Evolutionary conservation across 2,797 vertebrate genomes (phyloP).

Genomic region (Champsocephalus esox): DNA sequence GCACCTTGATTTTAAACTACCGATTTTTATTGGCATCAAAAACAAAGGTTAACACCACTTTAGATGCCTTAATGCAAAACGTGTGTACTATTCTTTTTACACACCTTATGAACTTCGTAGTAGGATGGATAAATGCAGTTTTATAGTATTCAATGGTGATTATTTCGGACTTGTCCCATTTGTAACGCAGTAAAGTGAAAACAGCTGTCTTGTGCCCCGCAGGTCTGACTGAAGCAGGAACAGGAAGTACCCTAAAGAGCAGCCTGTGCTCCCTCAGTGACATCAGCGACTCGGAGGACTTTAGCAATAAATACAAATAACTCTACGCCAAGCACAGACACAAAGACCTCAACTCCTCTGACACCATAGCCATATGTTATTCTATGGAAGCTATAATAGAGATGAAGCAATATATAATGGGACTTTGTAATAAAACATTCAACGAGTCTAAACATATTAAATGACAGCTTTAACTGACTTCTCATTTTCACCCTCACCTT

Average conservation of each 20-base stretch:
- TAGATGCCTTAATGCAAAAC: too few species aligned
- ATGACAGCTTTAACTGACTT: neutral
- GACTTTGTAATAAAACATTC: neutral
- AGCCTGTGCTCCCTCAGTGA: constrained; percentile 91
- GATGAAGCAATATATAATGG: constrained; percentile 39
- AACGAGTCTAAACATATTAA: neutral
- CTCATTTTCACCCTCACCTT: constrained; percentile 7
- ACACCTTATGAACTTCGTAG: too few species aligned
- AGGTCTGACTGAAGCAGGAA: constrained; percentile 88
- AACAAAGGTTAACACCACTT: too few species aligned
- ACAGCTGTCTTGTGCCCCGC: neutral
- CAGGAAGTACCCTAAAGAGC: constrained; percentile 91
- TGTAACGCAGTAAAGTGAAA: constrained; percentile 1
- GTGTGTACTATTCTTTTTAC: too few species aligned
- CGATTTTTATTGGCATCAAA: too few species aligned
- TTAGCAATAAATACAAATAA: constrained; percentile 54
- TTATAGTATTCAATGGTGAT: neutral
- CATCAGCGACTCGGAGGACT: constrained; percentile 90
- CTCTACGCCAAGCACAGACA: constrained; percentile 27
- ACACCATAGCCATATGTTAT: constrained; percentile 14
- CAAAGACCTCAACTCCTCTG: constrained; percentile 26
- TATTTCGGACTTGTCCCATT: neutral
- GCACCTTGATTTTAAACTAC: too few species aligned
- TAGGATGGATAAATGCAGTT: too few species aligned
- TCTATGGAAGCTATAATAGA: neutral